Base-by-base conservation (phyloP, 2,888 invertebrate genomes). In the Autographa gamma region DNA sequence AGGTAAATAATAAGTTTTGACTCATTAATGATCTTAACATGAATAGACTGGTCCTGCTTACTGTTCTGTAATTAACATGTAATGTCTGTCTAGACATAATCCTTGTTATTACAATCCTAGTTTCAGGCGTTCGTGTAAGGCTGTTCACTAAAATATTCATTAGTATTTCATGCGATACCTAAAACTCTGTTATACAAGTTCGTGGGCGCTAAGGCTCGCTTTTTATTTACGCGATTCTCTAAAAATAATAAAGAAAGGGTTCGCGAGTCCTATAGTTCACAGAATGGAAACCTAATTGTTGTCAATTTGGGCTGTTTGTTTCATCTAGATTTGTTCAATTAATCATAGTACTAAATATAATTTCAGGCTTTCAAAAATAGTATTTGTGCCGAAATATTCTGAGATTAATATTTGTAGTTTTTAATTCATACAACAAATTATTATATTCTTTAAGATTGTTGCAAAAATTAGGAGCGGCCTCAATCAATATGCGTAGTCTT, bases 71-170 rank as follows among this genome's bases (percentile, higher is more conserved):
- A 72, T 76, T 67, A 79, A 68, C 66, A 59, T 73, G 16, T 63
- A 65, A 77, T 74, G 67, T 65, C 38, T 63, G 81, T 82, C 79
- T 83, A 82, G 83, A 83, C 81, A 32, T 41, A 65, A 69, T 34
- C 43, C 69, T 68, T 77, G 73, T 77, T 77, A 77, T 74, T 80
- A 71, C 69, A 76, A 77, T 74, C 31, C 67, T 68, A 59, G 66
- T 62, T 34, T 65, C 56, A 61, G 63, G 63, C 64, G 63, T 63
- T 68, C 61, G 68, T 63, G 70, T 67, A 60, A 71, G 62, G 43
- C 63, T 63, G 58, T 32, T 65, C 52, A 66, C 67, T 82, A 58
- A 79, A 79, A 83, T 75, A 83, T 82, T 82, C 72, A 83, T 81
- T 73, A 80, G 58, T 41, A 63, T 61, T 66, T 77, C 70, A 61